Evolutionary conservation across 2,888 invertebrate species (phyloP), one percentile per base, ranked within the genome.

Genomic region (Tachina lurida): DNA sequence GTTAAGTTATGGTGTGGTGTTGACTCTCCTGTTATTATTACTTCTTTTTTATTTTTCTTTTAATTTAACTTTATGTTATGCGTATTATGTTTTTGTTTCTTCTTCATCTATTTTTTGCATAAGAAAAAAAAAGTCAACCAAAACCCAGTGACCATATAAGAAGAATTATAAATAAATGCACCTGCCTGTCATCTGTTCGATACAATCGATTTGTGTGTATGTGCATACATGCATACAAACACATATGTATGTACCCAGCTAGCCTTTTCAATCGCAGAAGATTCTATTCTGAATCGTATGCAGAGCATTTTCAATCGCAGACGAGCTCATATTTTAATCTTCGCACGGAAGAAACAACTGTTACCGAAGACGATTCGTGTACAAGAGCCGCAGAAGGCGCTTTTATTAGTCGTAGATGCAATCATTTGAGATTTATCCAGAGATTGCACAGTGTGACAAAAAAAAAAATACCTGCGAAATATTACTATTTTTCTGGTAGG

Each of bases 171-270:
- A 67, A 19, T 39, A 52, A 79, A 81, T 56, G 74, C 77, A 81
- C 81, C 77, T 85, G 81, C 77, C 74, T 67, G 63, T 79, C 75
- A 75, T 75, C 65, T 84, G 79, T 80, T 79, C 70, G 45, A 67
- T 65, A 73, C 22, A 56, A 49, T 80, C 65, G 65, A 80, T 80
- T 47, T 65, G 19, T 49, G 45, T 73, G 47, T 54, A 22, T 74
- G n/a, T 43, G 5, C 8, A 12, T 54, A 15, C 41, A 31, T 31
- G 4, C 31, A 31, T 31, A 31, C 4, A 31, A 2, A 31, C 4
- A 22, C 4, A 22, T 13, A 12, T 62, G 15, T 56, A 3, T 17
- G 10, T n/a, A n/a, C n/a, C n/a, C n/a, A n/a, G n/a, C n/a, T n/a
- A n/a, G n/a, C n/a, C n/a, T n/a, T n/a, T n/a, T n/a, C n/a, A n/a